These are phyloP conservation scores for Brachirus orientalis DNA, from an alignment of 2,113 vertebrate species.

Conservation along the genomic window DNA sequence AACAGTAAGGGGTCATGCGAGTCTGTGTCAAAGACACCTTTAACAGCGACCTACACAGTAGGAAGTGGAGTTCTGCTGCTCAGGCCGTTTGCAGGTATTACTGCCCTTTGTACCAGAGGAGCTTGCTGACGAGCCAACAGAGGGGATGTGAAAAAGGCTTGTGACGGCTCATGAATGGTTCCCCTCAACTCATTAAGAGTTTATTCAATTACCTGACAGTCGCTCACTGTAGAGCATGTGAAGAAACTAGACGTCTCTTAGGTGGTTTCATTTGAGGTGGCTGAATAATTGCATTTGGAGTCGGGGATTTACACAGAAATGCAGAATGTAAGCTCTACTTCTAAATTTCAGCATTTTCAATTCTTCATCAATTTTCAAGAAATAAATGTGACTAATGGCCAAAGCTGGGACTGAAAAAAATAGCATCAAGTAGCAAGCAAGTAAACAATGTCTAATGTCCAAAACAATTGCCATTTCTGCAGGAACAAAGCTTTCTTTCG, in stretches of 20 bases:
- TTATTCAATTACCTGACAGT: conserved; percentile 49
- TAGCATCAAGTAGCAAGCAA: conserved; percentile 43
- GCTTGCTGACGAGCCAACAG: conserved; percentile 21
- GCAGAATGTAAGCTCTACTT: conserved; percentile 5
- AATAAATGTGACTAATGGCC: conserved; percentile 33
- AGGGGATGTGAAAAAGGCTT: conserved; percentile 20
- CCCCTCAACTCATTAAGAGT: conserved; percentile 33
- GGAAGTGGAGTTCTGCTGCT: conserved; percentile 16
- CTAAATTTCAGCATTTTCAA: conserved; percentile 26
- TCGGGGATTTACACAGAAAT: conserved; percentile 7
- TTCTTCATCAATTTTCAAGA: conserved; percentile 15
- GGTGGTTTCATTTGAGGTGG: conserved; percentile 21
- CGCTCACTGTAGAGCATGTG: conserved; percentile 17
- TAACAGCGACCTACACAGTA: conserved; percentile 45
- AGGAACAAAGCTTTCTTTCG: conserved; percentile 63
- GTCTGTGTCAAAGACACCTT: conserved; percentile 39
- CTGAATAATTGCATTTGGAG: conserved; percentile 24
- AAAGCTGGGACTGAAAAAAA: conserved; percentile 21
- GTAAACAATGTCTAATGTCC: conserved; percentile 43
- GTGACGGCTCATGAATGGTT: conserved; percentile 26
- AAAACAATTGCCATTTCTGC: conserved; percentile 50
- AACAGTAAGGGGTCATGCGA: conserved; percentile 25
- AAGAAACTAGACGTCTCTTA: conserved; percentile 1
- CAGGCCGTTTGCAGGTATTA: conserved; percentile 29
- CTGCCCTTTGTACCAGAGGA: conserved; percentile 5